Evolutionary conservation across 2,113 vertebrate genomes (phyloP).

Genomic region (Oryctolagus cuniculus): mOryCun1.1 NC_091434.1:178756501-178757000

Average conservation of each 20-base stretch:
- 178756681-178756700: not conserved
- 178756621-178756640: not conserved
- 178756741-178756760: not conserved
- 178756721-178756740: not conserved
- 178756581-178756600: not conserved
- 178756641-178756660: not conserved
- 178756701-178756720: not conserved
- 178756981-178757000: not conserved
- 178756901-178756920: not conserved
- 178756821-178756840: not conserved
- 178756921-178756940: not conserved
- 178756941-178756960: not conserved
- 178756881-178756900: not conserved
- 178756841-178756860: not conserved
- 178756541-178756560: no score
- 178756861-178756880: not conserved
- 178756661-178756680: not conserved
- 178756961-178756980: not conserved
- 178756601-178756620: not conserved
- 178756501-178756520: no score
- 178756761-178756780: not conserved
- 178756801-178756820: not conserved
- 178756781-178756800: not conserved
- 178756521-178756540: no score
- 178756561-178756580: no score